Evolutionary conservation across 2,113 vertebrate genomes (phyloP).

Genomic region (Carettochelys insculpta): DNA sequence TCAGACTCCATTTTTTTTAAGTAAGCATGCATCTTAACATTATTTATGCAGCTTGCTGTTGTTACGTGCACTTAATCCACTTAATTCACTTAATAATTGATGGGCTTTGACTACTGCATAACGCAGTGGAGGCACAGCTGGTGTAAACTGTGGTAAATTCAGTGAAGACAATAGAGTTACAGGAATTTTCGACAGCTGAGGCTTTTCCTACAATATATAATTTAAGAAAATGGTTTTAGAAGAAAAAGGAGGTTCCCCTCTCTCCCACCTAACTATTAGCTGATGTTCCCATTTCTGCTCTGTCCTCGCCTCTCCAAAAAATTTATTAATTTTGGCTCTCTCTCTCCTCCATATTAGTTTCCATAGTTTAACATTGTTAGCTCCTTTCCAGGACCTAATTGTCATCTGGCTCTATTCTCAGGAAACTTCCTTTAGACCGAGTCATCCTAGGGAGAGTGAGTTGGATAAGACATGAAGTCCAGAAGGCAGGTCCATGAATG

Average conservation of each 20-base stretch:
- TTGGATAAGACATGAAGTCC: background rate
- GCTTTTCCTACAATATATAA: background rate
- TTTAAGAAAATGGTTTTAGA: background rate
- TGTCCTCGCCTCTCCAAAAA: background rate
- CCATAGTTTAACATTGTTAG: background rate
- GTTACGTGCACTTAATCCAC: background rate
- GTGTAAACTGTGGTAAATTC: background rate
- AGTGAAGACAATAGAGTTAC: background rate
- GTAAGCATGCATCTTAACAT: background rate
- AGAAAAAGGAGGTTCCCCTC: background rate
- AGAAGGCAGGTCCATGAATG: background rate
- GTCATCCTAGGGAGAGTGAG: background rate
- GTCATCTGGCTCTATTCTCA: background rate
- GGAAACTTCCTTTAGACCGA: background rate
- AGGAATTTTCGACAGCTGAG: fast-evolving
- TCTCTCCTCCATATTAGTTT: background rate
- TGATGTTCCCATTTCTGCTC: background rate
- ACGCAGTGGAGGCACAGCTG: background rate
- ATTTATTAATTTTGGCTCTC: background rate
- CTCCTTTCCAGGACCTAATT: background rate
- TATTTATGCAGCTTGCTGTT: background rate
- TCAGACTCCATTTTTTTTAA: background rate
- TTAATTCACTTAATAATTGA: background rate
- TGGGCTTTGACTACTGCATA: background rate
- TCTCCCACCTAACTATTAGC: too few species aligned